phyloP scores from a whole-genome alignment of 2,888 invertebrate genomes.

The Lordiphosa andalusiaca region DNA sequence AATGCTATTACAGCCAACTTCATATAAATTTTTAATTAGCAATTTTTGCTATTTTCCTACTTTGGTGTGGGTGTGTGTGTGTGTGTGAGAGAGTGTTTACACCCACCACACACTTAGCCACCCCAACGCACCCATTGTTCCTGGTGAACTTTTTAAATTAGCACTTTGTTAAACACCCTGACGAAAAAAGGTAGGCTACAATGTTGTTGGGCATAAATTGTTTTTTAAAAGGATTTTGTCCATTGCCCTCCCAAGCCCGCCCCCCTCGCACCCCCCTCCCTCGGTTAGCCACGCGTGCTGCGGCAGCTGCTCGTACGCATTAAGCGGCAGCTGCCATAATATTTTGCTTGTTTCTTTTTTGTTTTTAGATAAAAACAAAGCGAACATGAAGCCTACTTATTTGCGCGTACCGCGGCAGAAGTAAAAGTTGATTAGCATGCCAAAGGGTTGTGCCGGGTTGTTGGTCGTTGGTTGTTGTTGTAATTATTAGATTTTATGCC shows the following conservation, averaged over 20 bases:
- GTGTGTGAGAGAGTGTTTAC: constrained; percentile 10
- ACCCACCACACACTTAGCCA: constrained; percentile 22
- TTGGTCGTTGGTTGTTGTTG: constrained; percentile 27
- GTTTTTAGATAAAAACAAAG: constrained; percentile 28
- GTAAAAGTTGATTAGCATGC: constrained; percentile 66
- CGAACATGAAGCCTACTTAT: constrained; percentile 42
- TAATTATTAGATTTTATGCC: constrained; percentile 73
- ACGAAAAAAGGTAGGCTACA: constrained; percentile 55
- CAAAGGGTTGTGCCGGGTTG: constrained; percentile 31
- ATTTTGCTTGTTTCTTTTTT: constrained; percentile 60
- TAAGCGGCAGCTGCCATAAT: constrained; percentile 43
- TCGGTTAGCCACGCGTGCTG: constrained; percentile 44
- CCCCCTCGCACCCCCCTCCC: not conserved
- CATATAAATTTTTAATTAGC: constrained; percentile 80
- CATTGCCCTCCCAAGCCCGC: constrained; percentile 37
- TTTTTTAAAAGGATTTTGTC: constrained; percentile 74
- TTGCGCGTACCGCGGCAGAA: constrained; percentile 24
- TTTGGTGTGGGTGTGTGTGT: constrained; percentile 28
- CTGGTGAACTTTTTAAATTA: constrained; percentile 76
- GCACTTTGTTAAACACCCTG: constrained; percentile 77
- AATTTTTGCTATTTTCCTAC: constrained; percentile 79
- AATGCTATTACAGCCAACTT: constrained; percentile 79
- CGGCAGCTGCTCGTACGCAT: constrained; percentile 70
- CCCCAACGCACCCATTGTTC: constrained; percentile 22
- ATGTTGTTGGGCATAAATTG: constrained; percentile 63